A percentile compares a stretch with the other conserved stretches of the same genome.
Conservation (phyloP, 2,113 vertebrate species). For the Hiodon tergisus region DNA sequence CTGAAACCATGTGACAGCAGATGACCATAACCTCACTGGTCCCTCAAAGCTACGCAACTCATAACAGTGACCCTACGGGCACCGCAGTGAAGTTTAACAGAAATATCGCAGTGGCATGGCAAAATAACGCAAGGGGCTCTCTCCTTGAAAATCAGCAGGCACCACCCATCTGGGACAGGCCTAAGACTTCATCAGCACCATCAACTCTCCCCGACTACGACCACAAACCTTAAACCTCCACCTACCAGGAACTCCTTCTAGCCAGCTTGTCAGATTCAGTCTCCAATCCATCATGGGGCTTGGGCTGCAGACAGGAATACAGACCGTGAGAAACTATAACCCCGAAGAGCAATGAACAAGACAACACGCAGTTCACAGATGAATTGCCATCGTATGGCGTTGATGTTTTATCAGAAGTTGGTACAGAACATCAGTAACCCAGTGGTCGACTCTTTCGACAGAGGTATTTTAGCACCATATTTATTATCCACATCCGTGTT, state of each 20-base stretch:
- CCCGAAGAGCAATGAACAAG: background rate
- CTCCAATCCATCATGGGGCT: constrained; percentile 48
- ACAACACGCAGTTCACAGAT: too few relatives aligned
- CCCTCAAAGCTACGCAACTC: background rate
- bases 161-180: background rate
- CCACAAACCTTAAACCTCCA: background rate
- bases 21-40: constrained; percentile 23
- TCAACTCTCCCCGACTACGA: background rate
- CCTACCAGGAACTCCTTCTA: constrained; percentile 60
- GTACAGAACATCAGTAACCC: too few relatives aligned
- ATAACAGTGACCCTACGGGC: background rate
- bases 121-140: background rate
- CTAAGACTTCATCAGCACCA: background rate
- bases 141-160: background rate
- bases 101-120: background rate
- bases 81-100: background rate
- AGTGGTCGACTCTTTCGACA: too few relatives aligned
- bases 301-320: constrained; percentile 41
- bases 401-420: too few relatives aligned
- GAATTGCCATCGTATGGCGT: too few relatives aligned
- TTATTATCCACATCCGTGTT: too few relatives aligned
- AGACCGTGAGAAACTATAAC: background rate
- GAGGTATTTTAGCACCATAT: too few relatives aligned
- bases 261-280: constrained; percentile 51
- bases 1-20: constrained; percentile 56